Evolutionary conservation across 2,888 invertebrate species (phyloP).

Genomic region (Aradus depressus): DNA sequence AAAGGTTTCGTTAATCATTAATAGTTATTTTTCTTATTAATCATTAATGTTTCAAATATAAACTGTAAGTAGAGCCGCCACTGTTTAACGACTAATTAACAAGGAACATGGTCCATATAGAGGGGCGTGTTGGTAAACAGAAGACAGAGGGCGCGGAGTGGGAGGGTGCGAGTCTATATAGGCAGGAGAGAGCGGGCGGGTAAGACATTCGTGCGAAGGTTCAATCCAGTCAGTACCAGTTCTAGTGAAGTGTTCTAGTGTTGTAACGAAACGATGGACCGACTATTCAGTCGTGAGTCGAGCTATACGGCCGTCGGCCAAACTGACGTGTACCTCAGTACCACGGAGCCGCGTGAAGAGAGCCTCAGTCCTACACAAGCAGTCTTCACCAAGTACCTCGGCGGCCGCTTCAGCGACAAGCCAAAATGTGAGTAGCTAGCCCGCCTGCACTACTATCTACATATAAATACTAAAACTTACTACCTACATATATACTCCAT

Average conservation of each 20-base stretch:
- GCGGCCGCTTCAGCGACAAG: constrained; percentile 19
- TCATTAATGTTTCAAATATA: too few species aligned
- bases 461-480: too few species aligned
- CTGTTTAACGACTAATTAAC: too few species aligned
- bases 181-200: not conserved
- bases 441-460: too few species aligned
- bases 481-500: not conserved
- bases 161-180: constrained; percentile 7
- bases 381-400: constrained; percentile 21
- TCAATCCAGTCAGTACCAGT: not conserved
- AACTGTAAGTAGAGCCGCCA: too few species aligned
- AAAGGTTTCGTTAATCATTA: too few species aligned
- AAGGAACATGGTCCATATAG: too few species aligned
- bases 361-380: constrained; percentile 18
- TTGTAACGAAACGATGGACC: constrained; percentile 18
- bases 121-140: too few species aligned
- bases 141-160: not conserved
- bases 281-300: constrained; percentile 7
- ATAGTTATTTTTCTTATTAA: too few species aligned
- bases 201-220: not conserved
- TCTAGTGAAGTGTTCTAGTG: too few species aligned
- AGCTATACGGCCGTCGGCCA: constrained; percentile 17
- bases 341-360: constrained; percentile 18
- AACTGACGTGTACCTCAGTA: constrained; percentile 19
- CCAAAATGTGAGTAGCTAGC: constrained; percentile 22